Base-by-base conservation (phyloP, 2,888 invertebrate species). In the Crematogaster levior region DNA sequence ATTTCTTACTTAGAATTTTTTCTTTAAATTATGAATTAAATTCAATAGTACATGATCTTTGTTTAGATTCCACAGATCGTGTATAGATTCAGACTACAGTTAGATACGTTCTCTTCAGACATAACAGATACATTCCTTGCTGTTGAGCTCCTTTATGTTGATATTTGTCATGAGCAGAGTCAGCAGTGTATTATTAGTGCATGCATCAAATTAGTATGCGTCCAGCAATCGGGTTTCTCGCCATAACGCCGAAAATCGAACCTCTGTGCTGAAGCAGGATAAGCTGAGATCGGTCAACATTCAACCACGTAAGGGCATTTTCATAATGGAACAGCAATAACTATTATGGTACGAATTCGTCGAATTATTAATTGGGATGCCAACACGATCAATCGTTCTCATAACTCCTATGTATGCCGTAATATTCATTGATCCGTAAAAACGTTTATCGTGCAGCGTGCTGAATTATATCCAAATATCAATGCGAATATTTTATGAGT, bases 311-410 rank as follows among this genome's bases (percentile, higher is more conserved):
- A 24, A 21, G n/a, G 12, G 12, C 12, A 70, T 70, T 79, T 79
- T 79, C 56, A 70, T 70, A 79, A 70, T 70, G 30, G 56, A 58
- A 79, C 56, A 58, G 40, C 65, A 65, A 77, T 70, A 56, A 53
- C 34, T 56, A 77, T 51, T 79, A 70, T 56, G 53, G 21, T 37
- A 21, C n/a, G 21, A 68, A 79, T 79, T 56, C n/a, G 56, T 56
- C 70, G 56, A 79, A 79, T 79, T 79, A 79, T 79, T 79, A 46
- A 79, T 79, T 70, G 56, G 56, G 56, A 58, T 34, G 43, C 70
- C 46, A 79, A 58, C 56, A 48, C 24, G 34, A 70, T 79, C 70
- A 79, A 68, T 68, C 56, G 70, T 70, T 79, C 56, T 66, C 56
- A 53, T 58, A 79, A 79, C 58, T 58, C 9, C 30, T 34, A 46